Evolutionary conservation across 2,113 vertebrate genomes (phyloP).

Genomic region (Craseonycteris thonglongyai): DNA sequence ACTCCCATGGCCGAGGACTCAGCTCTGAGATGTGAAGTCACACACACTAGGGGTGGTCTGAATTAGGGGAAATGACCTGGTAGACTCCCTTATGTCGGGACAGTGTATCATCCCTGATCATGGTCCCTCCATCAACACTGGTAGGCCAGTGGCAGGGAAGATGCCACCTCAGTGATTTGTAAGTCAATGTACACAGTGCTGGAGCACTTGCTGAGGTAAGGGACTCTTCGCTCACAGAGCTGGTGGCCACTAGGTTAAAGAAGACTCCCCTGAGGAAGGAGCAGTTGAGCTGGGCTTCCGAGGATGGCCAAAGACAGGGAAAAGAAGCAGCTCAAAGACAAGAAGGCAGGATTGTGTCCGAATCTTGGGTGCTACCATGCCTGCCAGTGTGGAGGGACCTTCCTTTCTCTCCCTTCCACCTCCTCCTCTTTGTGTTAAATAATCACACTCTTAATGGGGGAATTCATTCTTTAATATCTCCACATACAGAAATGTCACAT

Average conservation of each 20-base stretch:
- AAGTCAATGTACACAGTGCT: neutral
- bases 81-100: neutral
- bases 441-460: neutral
- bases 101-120: neutral
- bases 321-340: neutral
- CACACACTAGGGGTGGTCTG: neutral
- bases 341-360: neutral
- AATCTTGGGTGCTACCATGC: neutral
- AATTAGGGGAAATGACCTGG: neutral
- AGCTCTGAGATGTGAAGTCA: neutral
- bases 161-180: too few species aligned
- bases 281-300: neutral
- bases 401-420: neutral
- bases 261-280: neutral
- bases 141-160: neutral
- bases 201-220: neutral
- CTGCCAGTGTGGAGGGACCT: neutral
- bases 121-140: accelerated
- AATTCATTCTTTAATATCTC: neutral
- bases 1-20: neutral
- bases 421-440: neutral
- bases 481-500: neutral
- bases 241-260: neutral
- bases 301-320: neutral
- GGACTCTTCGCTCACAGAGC: neutral